Conservation (phyloP, 2,888 invertebrate species). For the Amaurobius ferox region DNA sequence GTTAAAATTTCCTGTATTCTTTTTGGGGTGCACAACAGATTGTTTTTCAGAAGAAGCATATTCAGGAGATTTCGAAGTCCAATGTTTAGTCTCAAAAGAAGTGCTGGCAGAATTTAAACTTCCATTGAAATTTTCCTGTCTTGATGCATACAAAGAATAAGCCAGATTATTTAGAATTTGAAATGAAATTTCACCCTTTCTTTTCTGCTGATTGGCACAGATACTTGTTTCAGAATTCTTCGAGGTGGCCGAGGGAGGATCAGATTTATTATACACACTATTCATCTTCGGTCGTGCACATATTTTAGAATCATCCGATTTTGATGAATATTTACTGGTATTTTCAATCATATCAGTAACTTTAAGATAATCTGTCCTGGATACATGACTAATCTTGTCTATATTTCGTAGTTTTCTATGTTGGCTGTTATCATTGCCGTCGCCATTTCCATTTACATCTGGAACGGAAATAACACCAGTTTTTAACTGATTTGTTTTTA, state of each 20-base stretch:
- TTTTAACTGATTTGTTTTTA: not conserved
- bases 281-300: not conserved
- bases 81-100: not conserved
- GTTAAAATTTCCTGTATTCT: not conserved
- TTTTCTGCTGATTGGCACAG: not conserved
- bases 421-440: constrained; percentile 56
- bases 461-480: constrained; percentile 11
- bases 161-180: constrained; percentile 31
- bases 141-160: constrained; percentile 13
- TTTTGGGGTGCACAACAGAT: not conserved
- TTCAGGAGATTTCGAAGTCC: constrained; percentile 23
- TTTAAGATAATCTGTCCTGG: not conserved
- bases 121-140: not conserved
- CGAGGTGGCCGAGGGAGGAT: not conserved
- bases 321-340: not conserved
- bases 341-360: not conserved
- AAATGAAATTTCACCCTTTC: constrained; percentile 27
- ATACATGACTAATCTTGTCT: not conserved
- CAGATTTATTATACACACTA: not conserved
- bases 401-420: not conserved
- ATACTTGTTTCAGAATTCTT: not conserved
- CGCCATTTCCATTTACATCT: constrained; percentile 52
- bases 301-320: not conserved
- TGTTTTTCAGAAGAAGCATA: not conserved
- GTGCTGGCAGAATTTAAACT: not conserved